Percentiles rank a stretch among this genome's conserved stretches.
Evolutionary conservation across 2,888 invertebrate species (phyloP).

Genomic region (Coronaproctus castanopsis): DNA sequence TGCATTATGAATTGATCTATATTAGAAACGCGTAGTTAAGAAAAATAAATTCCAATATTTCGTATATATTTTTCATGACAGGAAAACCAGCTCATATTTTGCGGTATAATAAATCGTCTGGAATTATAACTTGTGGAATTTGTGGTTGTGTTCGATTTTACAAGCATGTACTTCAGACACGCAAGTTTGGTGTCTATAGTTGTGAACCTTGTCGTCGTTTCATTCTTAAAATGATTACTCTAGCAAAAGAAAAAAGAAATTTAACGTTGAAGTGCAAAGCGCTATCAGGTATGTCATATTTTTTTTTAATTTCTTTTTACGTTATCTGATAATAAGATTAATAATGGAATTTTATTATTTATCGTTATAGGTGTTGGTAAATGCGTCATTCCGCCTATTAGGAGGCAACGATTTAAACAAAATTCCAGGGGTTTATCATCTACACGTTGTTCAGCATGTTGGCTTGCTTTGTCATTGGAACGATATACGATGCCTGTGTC

Average conservation of each 20-base stretch:
- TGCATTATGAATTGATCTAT: too few species aligned
- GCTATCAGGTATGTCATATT: neutral
- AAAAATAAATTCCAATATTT: too few species aligned
- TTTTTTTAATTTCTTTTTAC: neutral
- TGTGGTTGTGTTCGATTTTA: slow-evolving; percentile 56
- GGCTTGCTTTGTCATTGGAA: slow-evolving; percentile 64
- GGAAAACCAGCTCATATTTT: neutral
- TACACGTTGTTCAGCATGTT: slow-evolving; percentile 65
- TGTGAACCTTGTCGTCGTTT: slow-evolving; percentile 75
- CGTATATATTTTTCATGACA: too few species aligned
- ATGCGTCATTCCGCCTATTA: slow-evolving; percentile 49
- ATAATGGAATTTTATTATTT: too few species aligned
- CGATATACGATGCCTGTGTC: slow-evolving; percentile 54
- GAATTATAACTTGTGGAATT: slow-evolving; percentile 46
- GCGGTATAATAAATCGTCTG: slow-evolving; percentile 1
- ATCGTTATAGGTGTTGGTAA: slow-evolving; percentile 30
- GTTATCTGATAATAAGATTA: too few species aligned
- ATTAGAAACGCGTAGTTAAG: too few species aligned
- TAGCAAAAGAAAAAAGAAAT: slow-evolving; percentile 23
- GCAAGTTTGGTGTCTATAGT: slow-evolving; percentile 64
- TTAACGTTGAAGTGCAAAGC: slow-evolving; percentile 16
- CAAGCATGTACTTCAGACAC: slow-evolving; percentile 54
- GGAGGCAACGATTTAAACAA: slow-evolving; percentile 44
- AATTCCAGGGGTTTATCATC: slow-evolving; percentile 44
- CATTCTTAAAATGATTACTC: slow-evolving; percentile 52